Evolutionary conservation across 2,888 invertebrate genomes (phyloP), one percentile per base, ranked within the genome.

Genomic region (Rhamnusium bicolor): DNA sequence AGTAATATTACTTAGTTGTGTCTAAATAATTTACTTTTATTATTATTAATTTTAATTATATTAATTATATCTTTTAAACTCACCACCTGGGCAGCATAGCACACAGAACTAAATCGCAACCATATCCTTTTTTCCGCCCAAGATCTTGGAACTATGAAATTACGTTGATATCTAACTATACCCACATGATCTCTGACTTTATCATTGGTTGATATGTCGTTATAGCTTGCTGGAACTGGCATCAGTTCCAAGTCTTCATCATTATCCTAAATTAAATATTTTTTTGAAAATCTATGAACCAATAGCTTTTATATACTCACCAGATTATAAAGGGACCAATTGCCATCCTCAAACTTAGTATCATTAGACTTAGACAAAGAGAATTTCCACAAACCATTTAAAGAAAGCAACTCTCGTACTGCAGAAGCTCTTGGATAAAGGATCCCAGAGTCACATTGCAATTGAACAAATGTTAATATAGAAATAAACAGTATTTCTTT

Each of bases 211-310:
- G 96, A 95, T n/a, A 99, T 91, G 86, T 99, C 99, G 86, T 98
- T 98, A 90, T 95, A 98, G 71, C 97, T 97, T 0, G 96, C 93
- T 0, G 98, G 98, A 10, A 98, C 98, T 12, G 98, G 97, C 98
- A 98, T 98, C 21, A 93, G 91, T 69, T 95, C 94, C 0, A 94
- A 92, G 6, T 79, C 75, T 18, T 67, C 61, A 61, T 80, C 75
- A 8, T 65, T 18, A n/a, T 40, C 67, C 66, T 66, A 21, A 54
- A 66, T 29, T 32, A 10, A 10, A 32, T 12, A 32, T 6, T 7
- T 1, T 32, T 8, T 32, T 2, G 12, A 32, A 32, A 32, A 32
- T 10, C 10, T 2, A 10, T 32, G 32, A 10, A 32, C 1, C 12
- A 12, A 10, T 32, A 32, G 32, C 32, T 32, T n/a, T n/a, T n/a